Conservation (phyloP, 2,888 invertebrate species). For the Pantelozetes paolii region DNA sequence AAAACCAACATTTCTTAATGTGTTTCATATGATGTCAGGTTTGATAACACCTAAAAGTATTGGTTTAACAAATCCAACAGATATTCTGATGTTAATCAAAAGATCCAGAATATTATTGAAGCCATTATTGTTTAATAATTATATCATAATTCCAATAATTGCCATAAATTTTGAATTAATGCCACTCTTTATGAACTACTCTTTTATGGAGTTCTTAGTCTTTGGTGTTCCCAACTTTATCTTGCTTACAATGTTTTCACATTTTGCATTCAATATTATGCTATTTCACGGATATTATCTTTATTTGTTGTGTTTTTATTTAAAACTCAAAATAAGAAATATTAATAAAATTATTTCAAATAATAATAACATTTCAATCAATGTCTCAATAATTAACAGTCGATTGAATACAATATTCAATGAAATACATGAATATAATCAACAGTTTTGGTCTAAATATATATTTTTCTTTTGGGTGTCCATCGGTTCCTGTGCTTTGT, state of each 20-base stretch:
- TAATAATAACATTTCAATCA: neutral
- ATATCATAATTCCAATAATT: neutral
- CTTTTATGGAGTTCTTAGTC: neutral
- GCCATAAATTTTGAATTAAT: neutral
- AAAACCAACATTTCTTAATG: conserved; percentile 5
- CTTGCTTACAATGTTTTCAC: too few relatives aligned
- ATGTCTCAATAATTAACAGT: neutral
- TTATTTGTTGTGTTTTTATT: neutral
- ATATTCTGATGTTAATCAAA: neutral
- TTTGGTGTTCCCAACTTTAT: too few relatives aligned
- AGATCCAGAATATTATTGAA: neutral
- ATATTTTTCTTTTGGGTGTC: too few relatives aligned
- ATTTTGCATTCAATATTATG: too few relatives aligned
- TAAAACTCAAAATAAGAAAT: neutral
- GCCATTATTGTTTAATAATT: neutral
- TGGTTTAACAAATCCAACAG: neutral
- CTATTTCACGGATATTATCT: too few relatives aligned
- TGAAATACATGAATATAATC: neutral
- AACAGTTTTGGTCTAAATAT: too few relatives aligned
- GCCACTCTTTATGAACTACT: neutral
- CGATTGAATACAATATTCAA: neutral
- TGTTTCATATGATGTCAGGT: conserved; percentile 23
- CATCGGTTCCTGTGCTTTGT: neutral
- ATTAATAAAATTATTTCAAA: neutral
- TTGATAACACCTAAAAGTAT: conserved; percentile 7